Conservation (phyloP, 2,888 invertebrate species). For the Heliconius erato region DNA sequence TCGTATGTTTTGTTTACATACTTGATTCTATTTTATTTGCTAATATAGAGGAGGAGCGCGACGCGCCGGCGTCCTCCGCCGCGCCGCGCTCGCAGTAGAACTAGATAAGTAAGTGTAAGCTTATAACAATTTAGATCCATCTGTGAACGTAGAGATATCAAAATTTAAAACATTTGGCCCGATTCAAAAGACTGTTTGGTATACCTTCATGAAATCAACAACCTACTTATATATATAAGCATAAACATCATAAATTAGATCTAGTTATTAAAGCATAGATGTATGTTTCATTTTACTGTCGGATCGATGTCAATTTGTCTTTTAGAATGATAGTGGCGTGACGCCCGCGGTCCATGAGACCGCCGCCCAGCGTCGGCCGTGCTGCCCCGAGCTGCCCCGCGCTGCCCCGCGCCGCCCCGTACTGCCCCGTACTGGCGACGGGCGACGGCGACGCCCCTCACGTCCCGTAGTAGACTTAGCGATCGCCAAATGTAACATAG, state of each 20-base stretch:
- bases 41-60: conserved; percentile 42
- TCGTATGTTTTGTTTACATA: conserved; percentile 65
- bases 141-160: conserved; percentile 80
- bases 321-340: conserved; percentile 68
- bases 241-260: conserved; percentile 71
- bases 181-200: conserved; percentile 89
- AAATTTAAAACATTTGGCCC: conserved; percentile 88
- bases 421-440: conserved; percentile 63
- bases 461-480: conserved; percentile 76
- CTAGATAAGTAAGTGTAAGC: conserved; percentile 69
- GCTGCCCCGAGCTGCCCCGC: conserved; percentile 23
- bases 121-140: conserved; percentile 77
- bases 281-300: conserved; percentile 69
- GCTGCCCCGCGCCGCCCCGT: conserved; percentile 68
- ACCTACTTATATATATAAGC: conserved; percentile 67
- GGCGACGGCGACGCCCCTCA: conserved; percentile 24
- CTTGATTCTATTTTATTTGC: conserved; percentile 57
- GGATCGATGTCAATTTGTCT: conserved; percentile 75
- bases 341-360: conserved; percentile 61
- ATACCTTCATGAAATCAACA: conserved; percentile 85
- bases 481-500: conserved; percentile 85
- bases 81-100: conserved; percentile 60
- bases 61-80: conserved; percentile 25
- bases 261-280: conserved; percentile 68
- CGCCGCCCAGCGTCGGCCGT: conserved; percentile 3